Evolutionary conservation across 2,113 vertebrate species (phyloP).

Genomic region (Oenanthe melanoleuca): DNA sequence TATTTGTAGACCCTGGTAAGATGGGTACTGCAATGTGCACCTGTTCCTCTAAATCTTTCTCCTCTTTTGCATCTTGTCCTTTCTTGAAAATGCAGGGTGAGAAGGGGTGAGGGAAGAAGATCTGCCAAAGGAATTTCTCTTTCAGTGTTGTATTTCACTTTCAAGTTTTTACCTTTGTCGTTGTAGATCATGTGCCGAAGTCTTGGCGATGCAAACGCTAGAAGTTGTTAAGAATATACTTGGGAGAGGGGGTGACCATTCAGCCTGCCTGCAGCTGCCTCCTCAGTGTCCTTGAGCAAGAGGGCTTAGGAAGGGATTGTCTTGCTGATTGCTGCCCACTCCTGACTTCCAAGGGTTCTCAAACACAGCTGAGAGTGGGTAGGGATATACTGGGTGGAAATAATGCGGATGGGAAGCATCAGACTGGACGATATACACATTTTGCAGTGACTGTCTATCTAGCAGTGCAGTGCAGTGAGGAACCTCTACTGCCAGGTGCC

Average conservation of each 20-base stretch:
- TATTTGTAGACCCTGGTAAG: slow-evolving; percentile 18
- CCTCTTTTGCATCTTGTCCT: slow-evolving; percentile 56
- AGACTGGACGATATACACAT: background rate
- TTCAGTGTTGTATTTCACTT: slow-evolving; percentile 57
- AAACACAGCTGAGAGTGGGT: slow-evolving; percentile 7
- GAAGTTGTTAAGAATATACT: slow-evolving; percentile 41
- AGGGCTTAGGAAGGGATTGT: slow-evolving; percentile 4
- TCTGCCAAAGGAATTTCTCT: slow-evolving; percentile 53
- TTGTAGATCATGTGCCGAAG: slow-evolving; percentile 32
- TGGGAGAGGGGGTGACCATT: background rate
- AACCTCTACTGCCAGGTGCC: background rate
- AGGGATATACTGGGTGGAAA: slow-evolving; percentile 11
- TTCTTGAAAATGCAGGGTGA: slow-evolving; percentile 58
- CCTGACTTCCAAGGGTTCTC: background rate
- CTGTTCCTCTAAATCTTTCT: slow-evolving; percentile 63
- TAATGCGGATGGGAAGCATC: background rate
- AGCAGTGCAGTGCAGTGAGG: background rate
- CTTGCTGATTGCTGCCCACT: slow-evolving; percentile 19
- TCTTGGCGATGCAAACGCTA: background rate
- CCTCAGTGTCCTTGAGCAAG: slow-evolving; percentile 31
- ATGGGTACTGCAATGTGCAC: background rate
- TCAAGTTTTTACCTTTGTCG: slow-evolving; percentile 45
- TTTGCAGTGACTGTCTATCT: fast-evolving
- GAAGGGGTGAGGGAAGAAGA: slow-evolving; percentile 57
- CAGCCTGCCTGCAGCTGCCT: slow-evolving; percentile 21